These are phyloP conservation scores for Myripristis jacobus DNA, from an alignment of 2,797 vertebrate genomes.

Conservation along the genomic window DNA sequence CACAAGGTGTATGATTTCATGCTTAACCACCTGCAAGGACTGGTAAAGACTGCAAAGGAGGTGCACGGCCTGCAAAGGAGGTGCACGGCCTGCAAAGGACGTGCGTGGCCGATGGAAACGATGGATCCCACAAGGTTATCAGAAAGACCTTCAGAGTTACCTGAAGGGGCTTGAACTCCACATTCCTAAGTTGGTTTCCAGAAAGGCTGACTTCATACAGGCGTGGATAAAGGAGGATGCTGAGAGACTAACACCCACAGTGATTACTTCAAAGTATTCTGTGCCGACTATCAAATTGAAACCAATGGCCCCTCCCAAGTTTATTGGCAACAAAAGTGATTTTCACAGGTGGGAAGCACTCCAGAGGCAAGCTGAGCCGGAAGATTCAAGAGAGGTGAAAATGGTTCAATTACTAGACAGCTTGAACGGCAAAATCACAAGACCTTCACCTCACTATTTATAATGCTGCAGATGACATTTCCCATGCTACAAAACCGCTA, in stretches of 20 bases:
- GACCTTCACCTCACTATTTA: constrained; percentile 21
- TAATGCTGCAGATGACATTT: constrained; percentile 39
- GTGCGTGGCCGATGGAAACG: constrained; percentile 1
- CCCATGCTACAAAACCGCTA: constrained; percentile 33
- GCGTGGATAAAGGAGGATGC: constrained; percentile 7
- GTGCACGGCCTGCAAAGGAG: no score
- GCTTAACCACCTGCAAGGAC: constrained; percentile 22
- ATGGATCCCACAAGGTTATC: constrained; percentile 7
- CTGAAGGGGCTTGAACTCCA: constrained; percentile 8
- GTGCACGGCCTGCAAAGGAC: no score
- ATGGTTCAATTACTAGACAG: constrained; percentile 46
- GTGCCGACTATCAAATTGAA: constrained; percentile 15
- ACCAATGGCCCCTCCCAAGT: constrained; percentile 20
- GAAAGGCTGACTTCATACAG: constrained; percentile 31
- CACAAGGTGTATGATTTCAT: constrained; percentile 26
- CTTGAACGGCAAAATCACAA: constrained; percentile 20
- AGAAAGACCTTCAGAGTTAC: background rate
- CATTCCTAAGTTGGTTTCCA: constrained; percentile 13
- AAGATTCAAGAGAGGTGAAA: constrained; percentile 36
- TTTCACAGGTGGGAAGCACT: constrained; percentile 25
- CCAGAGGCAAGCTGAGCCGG: constrained; percentile 17
- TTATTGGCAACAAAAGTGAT: constrained; percentile 18
- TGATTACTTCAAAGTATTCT: background rate
- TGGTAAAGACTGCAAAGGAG: constrained; percentile 25
- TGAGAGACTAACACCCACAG: background rate